Conservation (phyloP, 92 coral and sea anemone species). For the Blastomussa wellsi region DNA sequence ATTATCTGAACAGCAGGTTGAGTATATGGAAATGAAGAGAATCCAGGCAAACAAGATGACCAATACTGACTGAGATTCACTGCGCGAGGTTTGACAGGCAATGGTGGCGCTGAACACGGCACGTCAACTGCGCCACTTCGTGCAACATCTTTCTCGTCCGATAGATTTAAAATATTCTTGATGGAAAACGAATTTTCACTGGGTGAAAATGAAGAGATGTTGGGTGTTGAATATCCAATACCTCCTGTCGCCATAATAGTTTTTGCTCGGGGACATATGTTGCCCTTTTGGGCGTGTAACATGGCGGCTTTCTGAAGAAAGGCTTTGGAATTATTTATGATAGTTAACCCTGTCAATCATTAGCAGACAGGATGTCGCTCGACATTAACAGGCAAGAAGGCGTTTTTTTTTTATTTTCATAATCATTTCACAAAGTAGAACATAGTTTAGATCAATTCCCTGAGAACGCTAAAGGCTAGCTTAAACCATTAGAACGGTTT, state of each 20-base stretch:
- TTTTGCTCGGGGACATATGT: neutral
- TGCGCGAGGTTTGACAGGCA: neutral
- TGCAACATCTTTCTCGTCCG: neutral
- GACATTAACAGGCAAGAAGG: too few species aligned
- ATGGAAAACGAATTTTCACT: neutral
- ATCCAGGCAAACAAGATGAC: neutral
- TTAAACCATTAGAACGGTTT: neutral
- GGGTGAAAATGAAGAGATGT: neutral
- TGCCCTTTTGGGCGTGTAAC: neutral
- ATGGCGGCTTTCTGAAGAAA: neutral
- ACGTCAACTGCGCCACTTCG: neutral
- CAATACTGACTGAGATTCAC: neutral
- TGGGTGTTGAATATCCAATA: neutral
- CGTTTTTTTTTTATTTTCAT: neutral
- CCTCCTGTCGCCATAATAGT: neutral
- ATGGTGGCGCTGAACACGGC: neutral
- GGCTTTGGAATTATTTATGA: neutral
- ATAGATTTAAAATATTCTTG: neutral
- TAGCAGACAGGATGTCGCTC: neutral
- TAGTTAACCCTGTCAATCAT: neutral
- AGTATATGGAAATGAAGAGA: neutral
- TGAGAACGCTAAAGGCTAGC: too few species aligned
- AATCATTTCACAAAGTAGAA: neutral
- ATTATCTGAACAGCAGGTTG: neutral
- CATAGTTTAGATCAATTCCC: neutral